A percentile compares a stretch with the other conserved stretches of the same genome.
Conservation (phyloP, 2,797 vertebrate species). For the Adelosebastes latens region DNA sequence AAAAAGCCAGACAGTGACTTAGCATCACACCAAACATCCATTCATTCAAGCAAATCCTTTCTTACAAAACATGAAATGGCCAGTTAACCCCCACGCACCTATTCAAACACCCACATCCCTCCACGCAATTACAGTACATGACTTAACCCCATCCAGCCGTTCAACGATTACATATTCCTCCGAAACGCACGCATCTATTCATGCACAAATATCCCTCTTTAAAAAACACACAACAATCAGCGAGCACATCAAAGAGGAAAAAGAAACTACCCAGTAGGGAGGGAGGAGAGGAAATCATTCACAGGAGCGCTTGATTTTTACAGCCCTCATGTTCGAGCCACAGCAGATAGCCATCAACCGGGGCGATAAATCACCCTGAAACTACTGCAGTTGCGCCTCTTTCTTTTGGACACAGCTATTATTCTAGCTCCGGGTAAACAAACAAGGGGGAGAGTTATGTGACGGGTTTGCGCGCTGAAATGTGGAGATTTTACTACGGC, state of each 20-base stretch:
- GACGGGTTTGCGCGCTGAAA: slow-evolving; percentile 43
- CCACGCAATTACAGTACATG: not conserved
- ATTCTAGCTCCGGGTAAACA: slow-evolving; percentile 72
- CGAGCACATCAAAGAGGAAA: slow-evolving; percentile 48
- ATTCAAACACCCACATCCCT: slow-evolving; percentile 17
- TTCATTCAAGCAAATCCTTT: slow-evolving; percentile 13
- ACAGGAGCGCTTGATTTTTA: slow-evolving; percentile 75
- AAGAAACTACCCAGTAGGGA: slow-evolving; percentile 30
- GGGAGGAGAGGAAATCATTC: slow-evolving; percentile 66
- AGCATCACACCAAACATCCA: slow-evolving; percentile 10
- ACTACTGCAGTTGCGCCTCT: slow-evolving; percentile 55
- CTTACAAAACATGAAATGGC: slow-evolving; percentile 15
- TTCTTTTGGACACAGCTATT: slow-evolving; percentile 62
- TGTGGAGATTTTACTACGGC: slow-evolving; percentile 53
- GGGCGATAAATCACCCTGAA: slow-evolving; percentile 65
- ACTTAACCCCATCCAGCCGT: not conserved
- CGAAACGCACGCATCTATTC: not conserved
- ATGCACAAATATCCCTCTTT: slow-evolving; percentile 4
- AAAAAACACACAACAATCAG: slow-evolving; percentile 38
- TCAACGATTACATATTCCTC: not conserved
- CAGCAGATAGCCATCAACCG: slow-evolving; percentile 69
- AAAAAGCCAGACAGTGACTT: slow-evolving; percentile 16
- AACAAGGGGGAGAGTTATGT: slow-evolving; percentile 70
- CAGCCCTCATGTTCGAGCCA: slow-evolving; percentile 51
- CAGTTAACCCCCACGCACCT: not conserved